phyloP scores from a whole-genome alignment of 2,113 vertebrate genomes.

The Paradisaea rubra region DNA sequence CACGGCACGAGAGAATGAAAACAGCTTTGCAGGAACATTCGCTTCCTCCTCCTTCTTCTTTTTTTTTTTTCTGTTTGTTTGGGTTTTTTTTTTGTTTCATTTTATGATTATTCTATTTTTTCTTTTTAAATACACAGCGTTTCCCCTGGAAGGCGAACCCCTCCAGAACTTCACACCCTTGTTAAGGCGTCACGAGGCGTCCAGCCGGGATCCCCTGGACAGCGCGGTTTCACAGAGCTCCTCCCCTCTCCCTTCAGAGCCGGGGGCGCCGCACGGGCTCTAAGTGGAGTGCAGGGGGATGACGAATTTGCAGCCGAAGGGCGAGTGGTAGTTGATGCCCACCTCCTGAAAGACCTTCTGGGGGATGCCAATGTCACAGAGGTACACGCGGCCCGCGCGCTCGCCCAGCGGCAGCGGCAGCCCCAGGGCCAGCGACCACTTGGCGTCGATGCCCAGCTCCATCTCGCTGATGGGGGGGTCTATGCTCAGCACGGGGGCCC shows the following conservation, averaged over 20 bases:
- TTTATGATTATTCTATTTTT: neutral
- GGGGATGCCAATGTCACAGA: constrained; percentile 95
- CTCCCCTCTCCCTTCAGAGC: neutral
- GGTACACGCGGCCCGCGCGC: constrained; percentile 86
- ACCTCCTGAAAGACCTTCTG: constrained; percentile 94
- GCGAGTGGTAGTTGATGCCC: constrained; percentile 93
- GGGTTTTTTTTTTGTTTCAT: neutral
- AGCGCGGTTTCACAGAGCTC: neutral
- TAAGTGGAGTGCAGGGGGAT: constrained; percentile 92
- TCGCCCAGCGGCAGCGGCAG: constrained; percentile 88
- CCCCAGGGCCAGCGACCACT: constrained; percentile 93
- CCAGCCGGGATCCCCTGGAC: neutral
- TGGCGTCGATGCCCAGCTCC: constrained; percentile 89
- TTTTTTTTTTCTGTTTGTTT: neutral
- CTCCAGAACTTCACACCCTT: constrained; percentile 61
- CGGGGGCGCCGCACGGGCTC: neutral
- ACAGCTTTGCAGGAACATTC: neutral
- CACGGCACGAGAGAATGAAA: neutral
- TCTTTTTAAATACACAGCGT: neutral
- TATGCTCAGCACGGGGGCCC: constrained; percentile 91
- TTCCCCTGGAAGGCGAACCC: constrained; percentile 41
- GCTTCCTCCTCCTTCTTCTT: neutral
- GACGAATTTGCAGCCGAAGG: constrained; percentile 97
- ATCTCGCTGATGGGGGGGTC: constrained; percentile 87
- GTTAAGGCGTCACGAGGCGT: constrained; percentile 66